Evolutionary conservation across 1,140 invertebrate genomes (phyloP).

Genomic region (Brachionus sp.): DNA sequence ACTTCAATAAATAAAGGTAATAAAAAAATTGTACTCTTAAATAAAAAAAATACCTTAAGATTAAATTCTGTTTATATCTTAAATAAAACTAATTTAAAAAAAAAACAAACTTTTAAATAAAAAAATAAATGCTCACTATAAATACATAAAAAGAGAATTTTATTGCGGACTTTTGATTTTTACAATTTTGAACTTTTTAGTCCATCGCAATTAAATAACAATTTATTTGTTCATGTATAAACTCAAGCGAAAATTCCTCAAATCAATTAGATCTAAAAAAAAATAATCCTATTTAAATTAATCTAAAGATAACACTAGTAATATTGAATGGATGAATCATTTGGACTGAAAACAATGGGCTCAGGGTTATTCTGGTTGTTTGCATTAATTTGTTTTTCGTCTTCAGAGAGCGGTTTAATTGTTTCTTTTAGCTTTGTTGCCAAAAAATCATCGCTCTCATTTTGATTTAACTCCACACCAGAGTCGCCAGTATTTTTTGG

Average conservation of each 20-base stretch:
- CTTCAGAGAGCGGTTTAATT: not conserved
- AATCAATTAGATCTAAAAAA: not conserved
- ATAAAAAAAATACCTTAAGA: not conserved
- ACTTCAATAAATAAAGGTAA: constrained; percentile 15
- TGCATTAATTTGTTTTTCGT: not conserved
- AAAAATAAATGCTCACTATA: constrained; percentile 4
- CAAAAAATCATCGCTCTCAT: constrained; percentile 36
- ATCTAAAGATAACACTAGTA: not conserved
- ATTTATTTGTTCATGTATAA: not conserved
- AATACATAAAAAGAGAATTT: not conserved
- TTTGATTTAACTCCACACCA: not conserved
- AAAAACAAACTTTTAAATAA: not conserved
- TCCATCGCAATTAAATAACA: not conserved
- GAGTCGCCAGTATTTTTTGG: constrained; percentile 10
- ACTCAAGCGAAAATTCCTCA: not conserved
- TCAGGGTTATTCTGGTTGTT: not conserved
- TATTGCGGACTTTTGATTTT: not conserved
- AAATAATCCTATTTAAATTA: not conserved
- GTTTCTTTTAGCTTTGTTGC: not conserved
- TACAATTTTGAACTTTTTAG: not conserved
- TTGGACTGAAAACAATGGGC: not conserved
- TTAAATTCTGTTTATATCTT: constrained; percentile 13
- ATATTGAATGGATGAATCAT: constrained; percentile 10
- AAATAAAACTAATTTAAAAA: not conserved
- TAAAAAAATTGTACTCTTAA: not conserved